Evolutionary conservation across 2,888 invertebrate genomes (phyloP), one percentile per base, ranked within the genome.

Genomic region (Urechis unicinctus): DNA sequence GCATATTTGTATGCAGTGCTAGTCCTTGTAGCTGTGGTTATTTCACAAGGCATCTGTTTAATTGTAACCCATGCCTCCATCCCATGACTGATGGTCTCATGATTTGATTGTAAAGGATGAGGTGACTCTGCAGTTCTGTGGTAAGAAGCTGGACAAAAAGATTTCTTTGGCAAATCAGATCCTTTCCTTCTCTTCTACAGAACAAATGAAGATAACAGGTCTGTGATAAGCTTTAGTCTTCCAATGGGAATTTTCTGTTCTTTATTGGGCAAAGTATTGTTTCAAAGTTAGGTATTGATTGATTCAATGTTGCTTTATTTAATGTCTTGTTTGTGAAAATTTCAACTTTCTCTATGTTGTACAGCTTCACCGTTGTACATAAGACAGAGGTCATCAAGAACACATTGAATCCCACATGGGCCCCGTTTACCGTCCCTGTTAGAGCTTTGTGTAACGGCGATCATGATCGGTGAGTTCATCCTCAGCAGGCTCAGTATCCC

Each of bases 331-430:
- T 6, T 45, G 45, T 6, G 22, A 45, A 17, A 13, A 21, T 9
- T 13, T 26, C 13, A 30, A 5, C 6, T 5, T 53, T 53, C 21
- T 42, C 3, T 2, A 6, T 53, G 24, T 29, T 51, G 61, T 65
- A 57, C 60, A 78, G 79, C 22, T 80, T 75, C 60, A 75, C 80
- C 53, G 72, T 82, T 5, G 82, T 82, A 1, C 80, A 82, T 65
- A 79, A 82, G 65, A 82, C 82, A 43, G 83, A 84, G 67, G 79
- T 79, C 17, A 74, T 80, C 50, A 81, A 78, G 66, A 80, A 79
- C 58, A 81, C 80, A 9, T 66, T 81, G 44, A 81, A 82, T 66
- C 84, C 84, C 17, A 77, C 74, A 4, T 84, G 84, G 83, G 73
- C 74, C 56, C 68, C 78, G 5, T 79, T 83, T 56, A 74, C 73